Base-by-base conservation (phyloP, 2,113 vertebrate genomes). In the Neolamprologus toae region DNA sequence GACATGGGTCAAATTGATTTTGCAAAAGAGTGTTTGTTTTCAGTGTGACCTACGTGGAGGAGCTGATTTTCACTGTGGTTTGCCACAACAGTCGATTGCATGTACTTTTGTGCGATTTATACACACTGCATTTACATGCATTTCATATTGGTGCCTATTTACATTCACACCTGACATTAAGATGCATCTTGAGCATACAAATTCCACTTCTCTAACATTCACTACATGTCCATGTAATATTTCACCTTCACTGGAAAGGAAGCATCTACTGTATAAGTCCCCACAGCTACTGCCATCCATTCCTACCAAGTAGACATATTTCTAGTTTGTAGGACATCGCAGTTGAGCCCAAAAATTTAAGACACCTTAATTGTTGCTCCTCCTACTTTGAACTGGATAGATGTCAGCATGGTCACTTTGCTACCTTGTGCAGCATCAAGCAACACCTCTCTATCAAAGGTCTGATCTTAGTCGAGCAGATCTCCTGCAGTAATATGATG, bases 161-260 rank as follows among this genome's bases (percentile, higher is more conserved):
- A 82, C 81, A 90, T 88, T 89, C 55, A 85, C 37, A 26, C 37
- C 84, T 92, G 80, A 82, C 71, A 85, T 86, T 90, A 85, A 66
- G 57, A 63, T 86, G 35, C 81, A 71, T 88, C 63, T 76, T 14
- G 11, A 40, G 51, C 82, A 90, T 86, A 82, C 57, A 85, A 88
- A 92, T 90, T 85, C 8, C 76, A 54, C 51, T 10, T 45, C 10
- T 23, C 12, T 5, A 61, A 28, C n/a, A 19, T 26, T 71, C 80
- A 79, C 40, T 63, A 16, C 45, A 49, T 21, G 21, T 47, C 26
- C 68, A 61, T 14, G 42, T 55, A 54, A 49, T 33, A 71, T 63
- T 80, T 78, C 45, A n/a, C 40, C 23, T 76, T 84, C 26, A 57
- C 71, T 40, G 17, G 10, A 86, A 23, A 37, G 57, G 23, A 73